Evolutionary conservation across 2,113 vertebrate genomes (phyloP).

Genomic region (Microcebus griseorufus): DNA sequence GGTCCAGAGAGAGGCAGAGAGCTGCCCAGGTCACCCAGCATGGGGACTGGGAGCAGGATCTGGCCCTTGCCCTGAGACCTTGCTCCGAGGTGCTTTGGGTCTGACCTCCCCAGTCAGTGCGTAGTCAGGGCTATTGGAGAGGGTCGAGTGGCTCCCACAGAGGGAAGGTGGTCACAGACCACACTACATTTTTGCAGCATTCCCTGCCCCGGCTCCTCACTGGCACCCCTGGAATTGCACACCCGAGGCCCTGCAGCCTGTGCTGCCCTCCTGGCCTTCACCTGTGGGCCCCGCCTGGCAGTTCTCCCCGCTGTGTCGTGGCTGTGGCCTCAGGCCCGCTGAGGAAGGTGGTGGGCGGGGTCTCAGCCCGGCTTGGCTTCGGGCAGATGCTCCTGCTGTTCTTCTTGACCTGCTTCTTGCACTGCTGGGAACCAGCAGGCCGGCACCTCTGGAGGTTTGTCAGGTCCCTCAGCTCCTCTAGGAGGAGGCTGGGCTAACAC

Average conservation of each 20-base stretch:
- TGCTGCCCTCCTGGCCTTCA: not conserved
- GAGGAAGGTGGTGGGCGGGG: not conserved
- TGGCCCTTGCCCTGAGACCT: not conserved
- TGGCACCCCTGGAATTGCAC: not conserved
- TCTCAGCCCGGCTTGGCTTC: not conserved
- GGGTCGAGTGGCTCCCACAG: not conserved
- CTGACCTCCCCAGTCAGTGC: not conserved
- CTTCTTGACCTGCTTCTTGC: not conserved
- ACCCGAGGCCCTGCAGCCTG: rapidly evolving
- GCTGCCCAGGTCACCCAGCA: not conserved
- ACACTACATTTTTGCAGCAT: not conserved
- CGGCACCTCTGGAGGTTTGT: too few species aligned
- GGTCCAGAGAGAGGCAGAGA: not conserved
- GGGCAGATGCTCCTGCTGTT: not conserved
- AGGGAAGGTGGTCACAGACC: not conserved
- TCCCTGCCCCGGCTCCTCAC: not conserved
- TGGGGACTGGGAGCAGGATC: not conserved
- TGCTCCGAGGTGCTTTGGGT: not conserved
- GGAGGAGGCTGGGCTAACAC: not conserved
- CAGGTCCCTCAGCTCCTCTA: not conserved
- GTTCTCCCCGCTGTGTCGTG: not conserved
- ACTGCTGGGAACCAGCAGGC: not conserved
- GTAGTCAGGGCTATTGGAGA: not conserved
- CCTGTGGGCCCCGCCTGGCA: not conserved
- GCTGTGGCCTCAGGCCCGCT: not conserved